Percentiles rank a stretch among this genome's conserved stretches.
These are phyloP conservation scores for Caenorhabditis briggsae DNA, from an alignment of 1,140 invertebrate genomes.

Conservation along the genomic window DNA sequence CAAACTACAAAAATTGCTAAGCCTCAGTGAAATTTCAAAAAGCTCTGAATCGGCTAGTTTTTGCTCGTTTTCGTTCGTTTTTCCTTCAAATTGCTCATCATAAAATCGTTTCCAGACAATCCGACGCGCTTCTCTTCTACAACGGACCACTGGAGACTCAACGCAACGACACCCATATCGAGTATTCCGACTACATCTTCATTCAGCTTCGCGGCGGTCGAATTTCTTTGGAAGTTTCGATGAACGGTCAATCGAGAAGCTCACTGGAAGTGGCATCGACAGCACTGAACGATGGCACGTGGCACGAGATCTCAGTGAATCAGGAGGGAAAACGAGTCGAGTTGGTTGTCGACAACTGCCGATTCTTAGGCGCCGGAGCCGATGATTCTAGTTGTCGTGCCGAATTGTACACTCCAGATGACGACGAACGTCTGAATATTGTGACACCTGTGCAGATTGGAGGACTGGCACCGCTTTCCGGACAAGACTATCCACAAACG, in stretches of 20 bases:
- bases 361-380: conserved; percentile 57
- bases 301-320: conserved; percentile 71
- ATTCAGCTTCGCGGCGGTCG: conserved; percentile 64
- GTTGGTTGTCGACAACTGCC: conserved; percentile 73
- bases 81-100: conserved; percentile 1
- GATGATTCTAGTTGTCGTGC: conserved; percentile 51
- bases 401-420: conserved; percentile 68
- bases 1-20: too few species aligned
- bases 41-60: too few species aligned
- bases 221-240: conserved; percentile 58
- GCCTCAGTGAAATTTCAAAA: too few species aligned
- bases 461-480: conserved; percentile 67
- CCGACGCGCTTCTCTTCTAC: conserved; percentile 72
- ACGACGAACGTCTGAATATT: conserved; percentile 77
- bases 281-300: conserved; percentile 71
- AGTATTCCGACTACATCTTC: conserved; percentile 69
- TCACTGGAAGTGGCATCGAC: conserved; percentile 47
- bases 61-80: neutral
- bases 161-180: conserved; percentile 65
- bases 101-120: conserved; percentile 59
- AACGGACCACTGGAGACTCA: conserved; percentile 73
- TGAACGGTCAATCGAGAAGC: conserved; percentile 57
- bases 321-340: conserved; percentile 72
- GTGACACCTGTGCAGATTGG: conserved; percentile 75
- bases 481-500: conserved; percentile 60